Conservation (phyloP, 2,113 vertebrate genomes). For the Lasiurus cinereus region DNA sequence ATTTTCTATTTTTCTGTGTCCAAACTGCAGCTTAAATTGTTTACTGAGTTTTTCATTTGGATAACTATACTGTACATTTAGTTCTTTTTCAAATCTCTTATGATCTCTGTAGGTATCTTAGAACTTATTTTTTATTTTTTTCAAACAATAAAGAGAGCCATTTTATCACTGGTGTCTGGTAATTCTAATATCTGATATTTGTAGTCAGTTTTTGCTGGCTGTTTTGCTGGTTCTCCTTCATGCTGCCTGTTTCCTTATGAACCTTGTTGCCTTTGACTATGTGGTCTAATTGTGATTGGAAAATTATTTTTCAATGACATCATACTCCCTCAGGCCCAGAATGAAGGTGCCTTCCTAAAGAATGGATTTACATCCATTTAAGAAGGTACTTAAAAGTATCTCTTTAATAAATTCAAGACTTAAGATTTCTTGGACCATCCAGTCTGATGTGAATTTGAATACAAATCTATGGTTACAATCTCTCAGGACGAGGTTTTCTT, state of each 20-base stretch:
- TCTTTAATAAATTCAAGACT: not conserved
- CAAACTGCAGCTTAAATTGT: not conserved
- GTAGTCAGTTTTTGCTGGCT: not conserved
- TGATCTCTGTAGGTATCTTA: not conserved
- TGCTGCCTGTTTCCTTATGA: not conserved
- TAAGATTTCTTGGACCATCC: not conserved
- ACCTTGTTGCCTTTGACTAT: not conserved
- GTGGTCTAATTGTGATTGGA: not conserved
- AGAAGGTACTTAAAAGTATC: not conserved
- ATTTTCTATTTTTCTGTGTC: not conserved
- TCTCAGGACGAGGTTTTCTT: not conserved
- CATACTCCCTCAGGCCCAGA: too few species aligned
- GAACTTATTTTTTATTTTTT: not conserved
- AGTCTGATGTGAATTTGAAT: not conserved
- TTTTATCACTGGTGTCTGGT: not conserved
- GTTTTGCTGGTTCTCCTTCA: not conserved
- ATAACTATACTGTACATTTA: slow-evolving; percentile 11
- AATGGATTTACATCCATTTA: not conserved
- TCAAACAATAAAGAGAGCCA: not conserved
- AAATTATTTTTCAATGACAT: not conserved
- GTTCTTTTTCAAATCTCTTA: slow-evolving; percentile 46
- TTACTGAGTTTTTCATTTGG: slow-evolving; percentile 27
- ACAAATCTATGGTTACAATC: not conserved
- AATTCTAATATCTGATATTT: slow-evolving; percentile 6
- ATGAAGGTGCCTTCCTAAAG: not conserved